These are phyloP conservation scores for Synodontis membranacea DNA, from an alignment of 2,113 vertebrate genomes.

Conservation along the genomic window DNA sequence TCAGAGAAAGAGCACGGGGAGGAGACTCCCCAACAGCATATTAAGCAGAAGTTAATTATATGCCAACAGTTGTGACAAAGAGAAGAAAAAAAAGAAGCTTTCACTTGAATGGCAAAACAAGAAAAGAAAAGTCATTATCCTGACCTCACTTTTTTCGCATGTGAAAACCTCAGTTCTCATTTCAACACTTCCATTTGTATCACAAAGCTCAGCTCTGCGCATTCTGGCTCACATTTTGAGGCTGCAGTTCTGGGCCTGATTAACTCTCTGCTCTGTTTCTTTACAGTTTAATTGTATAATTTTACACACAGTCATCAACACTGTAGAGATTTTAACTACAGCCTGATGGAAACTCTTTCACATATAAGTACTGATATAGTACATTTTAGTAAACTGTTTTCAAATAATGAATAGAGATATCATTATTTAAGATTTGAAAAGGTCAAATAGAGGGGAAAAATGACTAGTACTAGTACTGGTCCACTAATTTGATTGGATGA, in stretches of 20 bases:
- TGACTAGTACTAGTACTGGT: background rate
- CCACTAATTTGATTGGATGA: background rate
- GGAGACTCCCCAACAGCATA: slow-evolving; percentile 77
- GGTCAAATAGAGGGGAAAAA: background rate
- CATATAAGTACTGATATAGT: background rate
- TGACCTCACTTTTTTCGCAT: slow-evolving; percentile 74
- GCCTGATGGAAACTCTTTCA: background rate
- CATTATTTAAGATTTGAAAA: background rate
- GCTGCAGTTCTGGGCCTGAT: slow-evolving; percentile 39
- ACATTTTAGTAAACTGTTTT: background rate
- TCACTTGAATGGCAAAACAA: slow-evolving; percentile 73
- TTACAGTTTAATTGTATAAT: slow-evolving; percentile 35
- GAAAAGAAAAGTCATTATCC: slow-evolving; percentile 80
- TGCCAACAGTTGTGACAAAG: slow-evolving; percentile 76
- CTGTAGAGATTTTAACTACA: slow-evolving; percentile 7
- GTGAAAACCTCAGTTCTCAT: slow-evolving; percentile 77
- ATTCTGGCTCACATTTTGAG: slow-evolving; percentile 55
- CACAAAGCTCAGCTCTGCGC: slow-evolving; percentile 56
- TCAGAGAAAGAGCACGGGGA: slow-evolving; percentile 76
- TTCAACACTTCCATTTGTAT: slow-evolving; percentile 76
- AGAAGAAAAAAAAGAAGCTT: slow-evolving; percentile 69
- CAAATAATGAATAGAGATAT: background rate
- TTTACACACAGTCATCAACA: background rate
- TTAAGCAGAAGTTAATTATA: slow-evolving; percentile 84
- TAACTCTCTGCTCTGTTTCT: slow-evolving; percentile 43